Base-by-base conservation (phyloP, 2,888 invertebrate species). In the Antheraea yamamai region DNA sequence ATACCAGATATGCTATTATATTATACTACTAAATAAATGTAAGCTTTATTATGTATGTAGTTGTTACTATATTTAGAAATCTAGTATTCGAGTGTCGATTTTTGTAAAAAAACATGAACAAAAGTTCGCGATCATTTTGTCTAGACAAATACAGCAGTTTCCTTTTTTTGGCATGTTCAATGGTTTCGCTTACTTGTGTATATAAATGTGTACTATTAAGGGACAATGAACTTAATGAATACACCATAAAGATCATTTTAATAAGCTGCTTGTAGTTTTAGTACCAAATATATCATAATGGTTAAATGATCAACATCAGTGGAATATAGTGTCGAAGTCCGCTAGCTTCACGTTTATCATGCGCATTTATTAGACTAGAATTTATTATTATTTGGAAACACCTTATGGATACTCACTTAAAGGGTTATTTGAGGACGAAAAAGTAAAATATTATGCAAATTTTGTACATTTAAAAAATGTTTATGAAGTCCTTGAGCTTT, bases 1-100 rank as follows among this genome's bases (percentile, higher is more conserved):
- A 90, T 88, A 92, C 76, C 87, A 88, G 81, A 75, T 39, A 23
- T 64, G 23, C 52, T 47, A 47, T 6, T 47, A 23, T 68, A 30
- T 55, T 58, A 66, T 74, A 20, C 10, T 66, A 47, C 16, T 51
- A 39, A 70, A 23, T 70, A 55, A 35, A 4, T 30, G 26, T 66
- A 66, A 66, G 30, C 30, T 66, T 66, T 30, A 66, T 30, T 66
- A 66, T 66, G 30, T 66, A 30, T 66, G 26, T 66, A 66, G 64
- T 30, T 66, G 16, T 16, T 16, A 66, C 64, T 66, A 3, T 30
- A 30, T 6, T 6, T 6, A 66, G 64, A 66, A 23, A 26, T 26
- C 16, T 30, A 12, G 30, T 66, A 66, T 0, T 14, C 1, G 23
- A 7, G 10, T 23, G 61, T 61, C 26, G 64, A 66, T 66, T 66